Base-by-base conservation (phyloP, 2,888 invertebrate genomes). In the Cancer borealis region DNA sequence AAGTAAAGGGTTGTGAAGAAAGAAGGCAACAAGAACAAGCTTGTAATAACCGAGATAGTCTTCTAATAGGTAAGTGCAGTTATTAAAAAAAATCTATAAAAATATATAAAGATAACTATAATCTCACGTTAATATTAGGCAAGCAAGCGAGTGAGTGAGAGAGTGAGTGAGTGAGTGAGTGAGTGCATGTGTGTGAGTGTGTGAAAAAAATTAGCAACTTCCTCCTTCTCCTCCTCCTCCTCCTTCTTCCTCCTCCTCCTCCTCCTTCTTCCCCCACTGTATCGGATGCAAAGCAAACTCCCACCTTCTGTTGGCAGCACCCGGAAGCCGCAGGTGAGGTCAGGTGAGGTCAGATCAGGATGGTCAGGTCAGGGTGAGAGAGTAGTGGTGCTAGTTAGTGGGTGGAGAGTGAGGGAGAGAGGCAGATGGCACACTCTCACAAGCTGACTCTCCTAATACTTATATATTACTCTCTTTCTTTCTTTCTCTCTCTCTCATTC, bases 261-360 rank as follows among this genome's bases (percentile, higher is more conserved):
- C 39, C 39, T 39, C 39, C 39, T 66, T n/a, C 66, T 66, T n/a
- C 66, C n/a, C 66, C n/a, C 66, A 66, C 21, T 66, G 66, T 66
- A 21, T 66, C 66, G 66, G 79, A 79, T 79, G 79, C 79, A 79
- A 8, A 79, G 8, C 30, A 79, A 79, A 30, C 21, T 79, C 79
- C 79, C 79, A 79, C 79, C 79, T 79, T 79, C 79, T 79, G 79
- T 79, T 79, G 3, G 79, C 30, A 30, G 79, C 30, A 30, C 79
- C 79, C 79, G 30, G 79, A 30, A 30, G 79, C 79, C 79, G 79
- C 79, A 79, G 79, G 30, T 30, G 30, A 79, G 79, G 79, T 79
- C 79, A 79, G 79, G 79, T 79, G 30, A 79, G 79, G 79, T 79
- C 79, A 79, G 79, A 30, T 79, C 79, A 26, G 79, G 79, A 30